Base-by-base conservation (phyloP, 1,140 invertebrate species). In the Forficula auricularia region DNA sequence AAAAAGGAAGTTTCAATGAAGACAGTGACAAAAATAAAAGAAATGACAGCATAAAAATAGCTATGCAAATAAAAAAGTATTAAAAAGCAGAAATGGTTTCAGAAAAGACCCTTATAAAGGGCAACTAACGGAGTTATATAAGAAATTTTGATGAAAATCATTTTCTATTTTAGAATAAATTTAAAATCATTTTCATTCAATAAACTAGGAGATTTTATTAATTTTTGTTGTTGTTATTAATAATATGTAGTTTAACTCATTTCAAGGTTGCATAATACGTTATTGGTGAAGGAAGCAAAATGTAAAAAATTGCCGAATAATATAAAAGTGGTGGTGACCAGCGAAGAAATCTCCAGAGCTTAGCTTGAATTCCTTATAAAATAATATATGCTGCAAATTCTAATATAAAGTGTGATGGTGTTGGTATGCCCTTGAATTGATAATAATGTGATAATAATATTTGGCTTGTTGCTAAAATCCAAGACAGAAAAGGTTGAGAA, bases 91-190 rank as follows among this genome's bases (percentile, higher is more conserved):
- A 49, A 55, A 60, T 52, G 57, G 68, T 71, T 71, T 71, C 69
- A 71, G 69, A 71, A 72, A 72, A 71, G 69, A 71, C 68, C 43
- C 69, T 69, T 67, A 68, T 65, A 62, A 59, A 63, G 48, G 65
- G 65, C 67, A 68, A 69, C 66, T 68, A 68, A 69, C 64, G 58
- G 22, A 27, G 22, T 27, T 10, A 27, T n/a, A 27, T 27, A 27
- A 27, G 22, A 10, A 27, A 27, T 27, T 27, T 27, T 27, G 22
- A 27, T 27, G n/a, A n/a, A n/a, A n/a, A n/a, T n/a, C n/a, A n/a
- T n/a, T n/a, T n/a, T n/a, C n/a, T n/a, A n/a, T n/a, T n/a, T 57
- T 49, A 51, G 50, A 52, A 50, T 53, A 45, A 58, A 57, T 54
- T 52, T 52, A 42, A 44, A 48, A 44, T 45, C 49, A 40, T 43